A percentile compares a stretch with the other conserved stretches of the same genome.
Evolutionary conservation across 2,113 vertebrate species (phyloP).

Genomic region (Mohoua ochrocephala): DNA sequence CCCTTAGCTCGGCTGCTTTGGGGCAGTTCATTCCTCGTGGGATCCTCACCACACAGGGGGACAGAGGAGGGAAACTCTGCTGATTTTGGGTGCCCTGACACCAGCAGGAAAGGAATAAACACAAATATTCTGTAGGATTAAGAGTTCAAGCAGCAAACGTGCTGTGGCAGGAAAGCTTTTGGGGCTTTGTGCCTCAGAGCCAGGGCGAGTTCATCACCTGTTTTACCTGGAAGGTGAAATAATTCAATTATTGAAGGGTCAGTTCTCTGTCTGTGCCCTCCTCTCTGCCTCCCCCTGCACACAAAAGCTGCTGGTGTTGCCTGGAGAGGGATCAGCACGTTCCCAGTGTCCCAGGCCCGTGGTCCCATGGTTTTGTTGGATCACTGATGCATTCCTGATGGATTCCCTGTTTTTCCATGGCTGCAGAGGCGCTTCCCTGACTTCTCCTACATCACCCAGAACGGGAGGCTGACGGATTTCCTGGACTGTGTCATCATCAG

Average conservation of each 20-base stretch:
- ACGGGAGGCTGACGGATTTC: constrained; percentile 91
- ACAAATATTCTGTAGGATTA: not conserved
- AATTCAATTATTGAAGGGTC: not conserved
- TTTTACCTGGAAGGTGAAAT: not conserved
- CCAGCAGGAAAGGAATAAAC: not conserved
- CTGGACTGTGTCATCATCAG: constrained; percentile 97
- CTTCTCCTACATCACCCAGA: constrained; percentile 95
- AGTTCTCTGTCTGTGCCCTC: too few species aligned
- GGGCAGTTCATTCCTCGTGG: not conserved
- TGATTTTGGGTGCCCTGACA: not conserved
- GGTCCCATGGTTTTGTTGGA: rapidly evolving
- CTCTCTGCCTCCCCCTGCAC: not conserved
- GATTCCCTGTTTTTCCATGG: rapidly evolving
- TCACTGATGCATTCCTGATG: rapidly evolving
- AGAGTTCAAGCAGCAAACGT: not conserved
- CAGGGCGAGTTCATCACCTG: rapidly evolving
- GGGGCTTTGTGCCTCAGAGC: not conserved
- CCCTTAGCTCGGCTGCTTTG: not conserved
- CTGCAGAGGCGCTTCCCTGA: constrained; percentile 93
- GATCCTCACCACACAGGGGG: not conserved
- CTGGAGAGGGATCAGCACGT: rapidly evolving
- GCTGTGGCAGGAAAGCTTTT: not conserved
- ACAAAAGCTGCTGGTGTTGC: not conserved
- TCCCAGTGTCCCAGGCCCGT: not conserved
- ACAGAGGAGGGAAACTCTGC: not conserved